phyloP scores from a whole-genome alignment of 1,140 invertebrate genomes.

The Aphis craccivora region DNA sequence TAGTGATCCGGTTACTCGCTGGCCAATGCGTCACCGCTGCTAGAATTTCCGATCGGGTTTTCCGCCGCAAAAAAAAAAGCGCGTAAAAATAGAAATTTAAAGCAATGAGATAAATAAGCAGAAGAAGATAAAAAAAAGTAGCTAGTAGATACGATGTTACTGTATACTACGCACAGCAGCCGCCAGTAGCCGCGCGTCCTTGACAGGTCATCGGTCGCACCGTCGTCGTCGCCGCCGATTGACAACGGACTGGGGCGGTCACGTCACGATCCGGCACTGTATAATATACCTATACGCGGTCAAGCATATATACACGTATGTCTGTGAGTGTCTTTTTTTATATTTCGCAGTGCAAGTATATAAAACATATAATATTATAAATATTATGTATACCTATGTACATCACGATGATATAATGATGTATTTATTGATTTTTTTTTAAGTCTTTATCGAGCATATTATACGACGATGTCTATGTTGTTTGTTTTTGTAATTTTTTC shows the following conservation, averaged over 20 bases:
- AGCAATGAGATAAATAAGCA: neutral
- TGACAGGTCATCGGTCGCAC: constrained; percentile 46
- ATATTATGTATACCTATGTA: neutral
- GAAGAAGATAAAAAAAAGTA: neutral
- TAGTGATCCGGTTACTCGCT: neutral
- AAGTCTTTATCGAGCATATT: neutral
- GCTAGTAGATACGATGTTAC: neutral
- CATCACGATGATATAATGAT: neutral
- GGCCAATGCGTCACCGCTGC: neutral
- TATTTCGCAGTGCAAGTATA: neutral
- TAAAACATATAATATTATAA: neutral
- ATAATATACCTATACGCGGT: neutral
- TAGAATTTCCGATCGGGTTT: neutral
- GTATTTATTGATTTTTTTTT: neutral
- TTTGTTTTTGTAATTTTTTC: neutral
- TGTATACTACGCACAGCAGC: neutral
- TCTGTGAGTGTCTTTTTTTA: neutral
- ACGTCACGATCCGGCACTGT: constrained; percentile 14
- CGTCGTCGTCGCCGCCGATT: constrained; percentile 8
- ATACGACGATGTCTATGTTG: neutral
- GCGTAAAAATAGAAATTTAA: neutral
- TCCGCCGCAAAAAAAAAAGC: neutral
- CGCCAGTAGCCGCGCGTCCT: constrained; percentile 18
- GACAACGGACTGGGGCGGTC: constrained; percentile 38
- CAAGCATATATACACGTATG: neutral